Evolutionary conservation across 2,113 vertebrate genomes (phyloP).

Genomic region (Malurus cyaneus): DNA sequence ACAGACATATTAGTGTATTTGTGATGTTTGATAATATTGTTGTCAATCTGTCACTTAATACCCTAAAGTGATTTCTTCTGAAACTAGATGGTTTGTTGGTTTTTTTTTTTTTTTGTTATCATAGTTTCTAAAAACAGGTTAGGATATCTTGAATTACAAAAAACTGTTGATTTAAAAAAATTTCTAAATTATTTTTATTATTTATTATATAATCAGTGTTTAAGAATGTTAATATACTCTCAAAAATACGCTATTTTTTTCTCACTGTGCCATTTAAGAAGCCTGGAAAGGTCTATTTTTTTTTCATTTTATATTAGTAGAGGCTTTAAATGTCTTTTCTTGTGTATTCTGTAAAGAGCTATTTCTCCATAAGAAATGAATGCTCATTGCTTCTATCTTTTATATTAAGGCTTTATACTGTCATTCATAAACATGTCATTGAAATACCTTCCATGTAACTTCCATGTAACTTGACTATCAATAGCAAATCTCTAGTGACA

Average conservation of each 20-base stretch:
- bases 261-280: neutral
- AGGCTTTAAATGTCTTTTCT: neutral
- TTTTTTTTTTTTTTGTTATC: neutral
- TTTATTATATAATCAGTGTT: neutral
- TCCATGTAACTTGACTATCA: neutral
- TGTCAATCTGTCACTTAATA: neutral
- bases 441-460: neutral
- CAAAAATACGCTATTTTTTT: neutral
- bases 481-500: slow-evolving; percentile 13
- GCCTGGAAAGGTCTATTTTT: neutral
- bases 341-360: neutral
- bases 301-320: neutral
- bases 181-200: neutral
- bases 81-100: neutral
- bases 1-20: neutral
- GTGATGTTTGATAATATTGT: neutral
- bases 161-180: neutral
- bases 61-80: neutral
- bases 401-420: neutral
- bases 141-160: neutral
- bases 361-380: neutral
- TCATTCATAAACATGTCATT: neutral
- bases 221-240: neutral
- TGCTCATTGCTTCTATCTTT: neutral
- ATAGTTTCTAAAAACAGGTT: neutral